A percentile compares a stretch with the other conserved stretches of the same genome.
phyloP scores from a whole-genome alignment of 1,140 invertebrate species.

The Zaprionus taronus region DNA sequence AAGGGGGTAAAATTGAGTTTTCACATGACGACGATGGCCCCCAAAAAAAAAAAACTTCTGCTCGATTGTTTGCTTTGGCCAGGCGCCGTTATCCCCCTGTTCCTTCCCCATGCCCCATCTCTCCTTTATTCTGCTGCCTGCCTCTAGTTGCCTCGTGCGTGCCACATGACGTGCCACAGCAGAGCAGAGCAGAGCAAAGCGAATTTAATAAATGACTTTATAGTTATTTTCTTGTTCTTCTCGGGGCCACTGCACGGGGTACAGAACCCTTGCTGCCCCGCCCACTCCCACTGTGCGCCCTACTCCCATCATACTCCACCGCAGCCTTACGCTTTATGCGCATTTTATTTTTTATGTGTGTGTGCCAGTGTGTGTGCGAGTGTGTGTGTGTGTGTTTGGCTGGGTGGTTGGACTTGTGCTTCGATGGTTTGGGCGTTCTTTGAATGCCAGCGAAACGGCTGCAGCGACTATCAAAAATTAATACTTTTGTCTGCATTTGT shows the following conservation, averaged over 20 bases:
- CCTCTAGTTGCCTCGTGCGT: constrained; percentile 31
- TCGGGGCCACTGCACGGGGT: background rate
- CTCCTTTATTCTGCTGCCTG: background rate
- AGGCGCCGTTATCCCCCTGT: constrained; percentile 17
- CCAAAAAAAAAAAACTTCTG: constrained; percentile 40
- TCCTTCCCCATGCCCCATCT: background rate
- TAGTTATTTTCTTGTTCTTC: constrained; percentile 66
- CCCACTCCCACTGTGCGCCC: background rate
- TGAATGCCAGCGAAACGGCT: constrained; percentile 48
- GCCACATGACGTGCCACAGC: constrained; percentile 43
- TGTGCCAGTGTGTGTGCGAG: constrained; percentile 15
- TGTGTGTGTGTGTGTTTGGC: constrained; percentile 34
- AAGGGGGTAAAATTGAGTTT: constrained; percentile 81
- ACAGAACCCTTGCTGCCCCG: constrained; percentile 41
- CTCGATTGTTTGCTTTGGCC: constrained; percentile 60
- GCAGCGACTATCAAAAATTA: constrained; percentile 75
- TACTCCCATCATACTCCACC: background rate
- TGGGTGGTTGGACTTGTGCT: constrained; percentile 21
- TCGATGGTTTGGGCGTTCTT: constrained; percentile 35
- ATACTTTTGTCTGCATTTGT: constrained; percentile 71
- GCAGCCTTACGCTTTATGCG: constrained; percentile 47
- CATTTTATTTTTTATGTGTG: constrained; percentile 38
- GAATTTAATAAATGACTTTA: constrained; percentile 81
- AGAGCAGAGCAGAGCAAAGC: constrained; percentile 23
- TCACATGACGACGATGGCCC: constrained; percentile 46